phyloP scores from a whole-genome alignment of 2,797 vertebrate genomes.

The Microctenopoma stevenorrisi region DNA sequence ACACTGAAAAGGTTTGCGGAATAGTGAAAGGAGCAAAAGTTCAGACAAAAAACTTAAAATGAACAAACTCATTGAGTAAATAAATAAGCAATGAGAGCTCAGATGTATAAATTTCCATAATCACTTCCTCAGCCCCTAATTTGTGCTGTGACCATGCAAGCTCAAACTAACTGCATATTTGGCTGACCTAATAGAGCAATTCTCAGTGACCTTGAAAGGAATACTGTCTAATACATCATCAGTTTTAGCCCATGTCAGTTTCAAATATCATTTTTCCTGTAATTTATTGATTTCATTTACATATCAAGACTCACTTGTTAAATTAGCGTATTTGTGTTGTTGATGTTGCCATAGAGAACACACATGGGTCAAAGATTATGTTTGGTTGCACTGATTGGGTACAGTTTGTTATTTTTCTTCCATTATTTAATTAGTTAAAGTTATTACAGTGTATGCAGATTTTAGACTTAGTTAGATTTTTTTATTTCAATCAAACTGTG shows the following conservation, averaged over 20 bases:
- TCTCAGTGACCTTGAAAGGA: slow-evolving; percentile 84
- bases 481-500: slow-evolving; percentile 91
- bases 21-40: slow-evolving; percentile 84
- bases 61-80: slow-evolving; percentile 75
- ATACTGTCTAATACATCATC: slow-evolving; percentile 88
- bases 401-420: slow-evolving; percentile 84
- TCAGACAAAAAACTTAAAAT: slow-evolving; percentile 63
- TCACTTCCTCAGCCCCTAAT: slow-evolving; percentile 83
- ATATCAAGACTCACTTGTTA: slow-evolving; percentile 88
- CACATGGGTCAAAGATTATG: slow-evolving; percentile 86
- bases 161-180: slow-evolving; percentile 79
- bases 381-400: slow-evolving; percentile 87
- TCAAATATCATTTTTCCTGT: slow-evolving; percentile 86
- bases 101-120: slow-evolving; percentile 83
- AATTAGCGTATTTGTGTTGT: slow-evolving; percentile 89
- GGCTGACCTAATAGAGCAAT: slow-evolving; percentile 79
- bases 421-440: slow-evolving; percentile 90
- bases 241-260: slow-evolving; percentile 88
- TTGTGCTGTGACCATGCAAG: slow-evolving; percentile 83
- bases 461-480: slow-evolving; percentile 92
- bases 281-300: slow-evolving; percentile 87
- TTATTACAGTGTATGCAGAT: slow-evolving; percentile 90
- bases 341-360: slow-evolving; percentile 89
- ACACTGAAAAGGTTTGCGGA: slow-evolving; percentile 88
- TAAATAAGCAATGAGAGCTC: slow-evolving; percentile 81